A percentile compares a stretch with the other conserved stretches of the same genome.
phyloP scores from a whole-genome alignment of 2,797 vertebrate species.

The Cephalopachus bancanus region DNA sequence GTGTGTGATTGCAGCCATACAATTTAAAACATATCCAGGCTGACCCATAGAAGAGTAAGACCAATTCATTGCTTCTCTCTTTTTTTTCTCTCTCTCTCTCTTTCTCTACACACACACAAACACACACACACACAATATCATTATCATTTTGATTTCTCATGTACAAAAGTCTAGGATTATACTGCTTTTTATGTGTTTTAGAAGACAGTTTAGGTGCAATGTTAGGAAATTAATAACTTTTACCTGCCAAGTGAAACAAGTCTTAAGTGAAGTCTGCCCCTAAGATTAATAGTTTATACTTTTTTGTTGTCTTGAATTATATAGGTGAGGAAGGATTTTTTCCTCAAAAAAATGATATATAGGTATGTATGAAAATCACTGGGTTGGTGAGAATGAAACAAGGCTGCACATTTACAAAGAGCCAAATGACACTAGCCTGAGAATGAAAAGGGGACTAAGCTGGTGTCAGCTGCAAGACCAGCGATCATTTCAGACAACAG shows the following conservation, averaged over 20 bases:
- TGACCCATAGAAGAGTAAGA: background rate
- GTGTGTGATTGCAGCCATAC: background rate
- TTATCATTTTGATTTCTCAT: constrained; percentile 40
- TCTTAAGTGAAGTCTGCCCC: background rate
- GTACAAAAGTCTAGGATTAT: background rate
- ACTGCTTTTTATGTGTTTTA: background rate
- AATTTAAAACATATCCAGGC: background rate
- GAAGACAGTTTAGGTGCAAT: background rate
- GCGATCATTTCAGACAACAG: constrained; percentile 84
- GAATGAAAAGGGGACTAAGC: constrained; percentile 82
- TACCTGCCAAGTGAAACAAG: constrained; percentile 6
- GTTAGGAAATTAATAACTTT: constrained; percentile 48
- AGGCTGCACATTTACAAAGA: background rate
- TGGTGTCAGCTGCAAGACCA: constrained; percentile 84
- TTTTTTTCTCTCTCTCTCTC: background rate
- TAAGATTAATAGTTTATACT: background rate
- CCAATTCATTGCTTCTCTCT: background rate
- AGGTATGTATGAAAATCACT: background rate
- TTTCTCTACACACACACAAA: background rate
- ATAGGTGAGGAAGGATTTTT: background rate
- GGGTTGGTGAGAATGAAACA: background rate
- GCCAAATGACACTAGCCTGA: constrained; percentile 78
- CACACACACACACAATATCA: background rate
- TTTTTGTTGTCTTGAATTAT: constrained; percentile 49
- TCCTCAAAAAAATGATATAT: background rate